Percentiles rank a stretch among this genome's conserved stretches.
phyloP scores from a whole-genome alignment of 2,797 vertebrate genomes.

The Atherinosoma microstoma region DNA sequence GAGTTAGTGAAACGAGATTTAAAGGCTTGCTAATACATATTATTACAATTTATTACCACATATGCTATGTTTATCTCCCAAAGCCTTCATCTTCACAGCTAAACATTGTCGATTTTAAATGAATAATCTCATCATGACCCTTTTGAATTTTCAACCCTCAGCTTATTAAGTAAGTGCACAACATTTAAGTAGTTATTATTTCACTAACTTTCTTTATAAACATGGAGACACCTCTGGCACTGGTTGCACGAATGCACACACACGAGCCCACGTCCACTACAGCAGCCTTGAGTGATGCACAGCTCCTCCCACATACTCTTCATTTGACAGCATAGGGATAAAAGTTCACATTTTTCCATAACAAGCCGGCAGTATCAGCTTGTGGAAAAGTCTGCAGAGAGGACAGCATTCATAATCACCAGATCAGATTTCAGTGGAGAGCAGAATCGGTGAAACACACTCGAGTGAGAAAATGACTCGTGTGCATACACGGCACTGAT shows the following conservation, averaged over 20 bases:
- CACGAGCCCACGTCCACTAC: conserved; percentile 21
- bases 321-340: conserved; percentile 62
- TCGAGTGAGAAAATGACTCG: conserved; percentile 25
- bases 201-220: conserved; percentile 30
- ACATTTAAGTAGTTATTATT: conserved; percentile 7
- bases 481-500: conserved; percentile 9
- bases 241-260: conserved; percentile 11
- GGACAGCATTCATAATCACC: conserved; percentile 53
- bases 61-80: neutral
- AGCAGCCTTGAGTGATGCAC: conserved; percentile 42
- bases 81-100: conserved; percentile 8
- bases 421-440: conserved; percentile 56
- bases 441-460: conserved; percentile 9
- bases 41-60: neutral
- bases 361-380: conserved; percentile 57
- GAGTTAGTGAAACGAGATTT: neutral
- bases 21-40: conserved; percentile 13
- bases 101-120: conserved; percentile 16
- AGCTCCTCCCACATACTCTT: conserved; percentile 55
- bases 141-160: conserved; percentile 8
- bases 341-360: conserved; percentile 78
- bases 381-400: conserved; percentile 61
- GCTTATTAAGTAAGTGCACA: conserved; percentile 35
- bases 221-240: conserved; percentile 41
- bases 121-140: conserved; percentile 17